Evolutionary conservation across 2,113 vertebrate species (phyloP).

Genomic region (Orientallactaga bullata): DNA sequence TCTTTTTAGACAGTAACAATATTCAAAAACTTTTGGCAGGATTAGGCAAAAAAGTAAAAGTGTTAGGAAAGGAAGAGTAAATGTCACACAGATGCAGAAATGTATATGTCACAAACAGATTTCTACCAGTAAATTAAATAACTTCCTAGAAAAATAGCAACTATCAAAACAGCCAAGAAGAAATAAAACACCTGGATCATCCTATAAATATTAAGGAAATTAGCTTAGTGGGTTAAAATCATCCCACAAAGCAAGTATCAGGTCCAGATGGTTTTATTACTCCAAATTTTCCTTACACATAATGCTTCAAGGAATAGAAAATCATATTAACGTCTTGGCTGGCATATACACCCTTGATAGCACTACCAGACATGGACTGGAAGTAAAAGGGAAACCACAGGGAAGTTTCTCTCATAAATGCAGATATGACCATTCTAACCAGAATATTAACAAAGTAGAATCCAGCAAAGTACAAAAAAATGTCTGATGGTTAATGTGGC

Average conservation of each 20-base stretch:
- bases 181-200: background rate
- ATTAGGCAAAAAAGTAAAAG: conserved; percentile 7
- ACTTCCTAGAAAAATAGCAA: conserved; percentile 58
- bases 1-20: conserved; percentile 3
- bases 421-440: background rate
- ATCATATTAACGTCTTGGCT: background rate
- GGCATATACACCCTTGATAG: background rate
- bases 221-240: conserved; percentile 51
- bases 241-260: background rate
- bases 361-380: background rate
- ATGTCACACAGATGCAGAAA: background rate
- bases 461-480: background rate
- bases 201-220: conserved; percentile 50
- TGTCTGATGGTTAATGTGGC: background rate
- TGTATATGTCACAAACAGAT: background rate
- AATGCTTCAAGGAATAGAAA: background rate
- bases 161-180: conserved; percentile 33
- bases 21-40: background rate
- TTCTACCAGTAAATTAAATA: conserved; percentile 54
- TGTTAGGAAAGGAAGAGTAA: background rate
- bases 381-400: conserved; percentile 23
- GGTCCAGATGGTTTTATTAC: conserved; percentile 33
- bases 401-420: background rate
- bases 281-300: background rate
- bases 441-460: background rate